phyloP scores from a whole-genome alignment of 92 coral and sea anemone genomes.

The Scolanthus callimorphus region DNA sequence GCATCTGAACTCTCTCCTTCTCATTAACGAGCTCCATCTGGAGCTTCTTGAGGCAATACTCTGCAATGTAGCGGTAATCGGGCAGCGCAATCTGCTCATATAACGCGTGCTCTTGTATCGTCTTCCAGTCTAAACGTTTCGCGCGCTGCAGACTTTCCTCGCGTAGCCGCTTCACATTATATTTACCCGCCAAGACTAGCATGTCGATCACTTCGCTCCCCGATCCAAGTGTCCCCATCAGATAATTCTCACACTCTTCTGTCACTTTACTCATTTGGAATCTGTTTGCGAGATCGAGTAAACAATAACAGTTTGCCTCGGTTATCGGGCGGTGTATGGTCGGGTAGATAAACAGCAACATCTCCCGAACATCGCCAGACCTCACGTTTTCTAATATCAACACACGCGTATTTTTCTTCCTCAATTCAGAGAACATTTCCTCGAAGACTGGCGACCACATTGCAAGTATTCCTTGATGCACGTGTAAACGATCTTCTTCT shows the following conservation, averaged over 20 bases:
- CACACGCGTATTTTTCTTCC: constrained; percentile 24
- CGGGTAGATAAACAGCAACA: constrained; percentile 33
- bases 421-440: constrained; percentile 24
- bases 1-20: neutral
- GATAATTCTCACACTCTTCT: constrained; percentile 30
- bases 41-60: constrained; percentile 10
- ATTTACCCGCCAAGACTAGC: constrained; percentile 24
- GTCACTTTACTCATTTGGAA: constrained; percentile 29
- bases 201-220: constrained; percentile 25
- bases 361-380: constrained; percentile 21
- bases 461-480: constrained; percentile 27
- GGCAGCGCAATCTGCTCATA: constrained; percentile 25
- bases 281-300: constrained; percentile 22
- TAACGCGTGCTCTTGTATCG: constrained; percentile 12
- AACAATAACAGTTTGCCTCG: constrained; percentile 27
- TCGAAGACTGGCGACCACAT: constrained; percentile 40
- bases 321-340: constrained; percentile 17
- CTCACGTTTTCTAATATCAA: constrained; percentile 19
- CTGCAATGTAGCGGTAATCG: constrained; percentile 36
- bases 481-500: constrained; percentile 28
- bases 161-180: constrained; percentile 11
- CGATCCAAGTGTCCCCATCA: constrained; percentile 12
- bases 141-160: constrained; percentile 13
- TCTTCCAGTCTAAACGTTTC: constrained; percentile 20
- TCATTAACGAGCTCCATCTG: constrained; percentile 11